Percentiles rank a stretch among this genome's conserved stretches.
These are phyloP conservation scores for Grapholita molesta DNA, from an alignment of 1,140 invertebrate species.

Conservation along the genomic window DNA sequence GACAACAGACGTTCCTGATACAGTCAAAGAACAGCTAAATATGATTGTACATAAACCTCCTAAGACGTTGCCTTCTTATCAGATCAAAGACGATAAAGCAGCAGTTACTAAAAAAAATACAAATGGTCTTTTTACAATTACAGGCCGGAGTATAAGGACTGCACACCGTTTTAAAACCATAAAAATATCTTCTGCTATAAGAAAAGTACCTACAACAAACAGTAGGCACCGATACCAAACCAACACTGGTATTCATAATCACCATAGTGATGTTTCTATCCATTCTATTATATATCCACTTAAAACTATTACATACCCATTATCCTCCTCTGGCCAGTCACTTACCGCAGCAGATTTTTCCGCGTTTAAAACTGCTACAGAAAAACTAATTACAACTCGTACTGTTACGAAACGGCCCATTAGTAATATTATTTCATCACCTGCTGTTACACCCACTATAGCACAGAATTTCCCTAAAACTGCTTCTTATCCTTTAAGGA, in stretches of 20 bases:
- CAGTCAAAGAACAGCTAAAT: background rate
- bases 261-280: no score
- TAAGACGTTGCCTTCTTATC: background rate
- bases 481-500: background rate
- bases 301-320: no score
- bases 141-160: background rate
- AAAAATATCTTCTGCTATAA: no score
- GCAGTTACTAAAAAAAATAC: background rate
- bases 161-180: no score
- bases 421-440: background rate
- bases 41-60: background rate
- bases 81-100: background rate
- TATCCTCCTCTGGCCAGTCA: no score
- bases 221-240: no score
- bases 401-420: background rate
- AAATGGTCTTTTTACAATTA: background rate
- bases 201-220: no score
- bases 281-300: no score
- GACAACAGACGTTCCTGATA: background rate
- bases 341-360: no score
- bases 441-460: background rate
- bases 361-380: no score
- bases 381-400: background rate
- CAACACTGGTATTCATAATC: no score
- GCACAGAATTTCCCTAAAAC: background rate